Conservation (phyloP, 1,140 invertebrate genomes). For the Macrotrachela quadricornifera region DNA sequence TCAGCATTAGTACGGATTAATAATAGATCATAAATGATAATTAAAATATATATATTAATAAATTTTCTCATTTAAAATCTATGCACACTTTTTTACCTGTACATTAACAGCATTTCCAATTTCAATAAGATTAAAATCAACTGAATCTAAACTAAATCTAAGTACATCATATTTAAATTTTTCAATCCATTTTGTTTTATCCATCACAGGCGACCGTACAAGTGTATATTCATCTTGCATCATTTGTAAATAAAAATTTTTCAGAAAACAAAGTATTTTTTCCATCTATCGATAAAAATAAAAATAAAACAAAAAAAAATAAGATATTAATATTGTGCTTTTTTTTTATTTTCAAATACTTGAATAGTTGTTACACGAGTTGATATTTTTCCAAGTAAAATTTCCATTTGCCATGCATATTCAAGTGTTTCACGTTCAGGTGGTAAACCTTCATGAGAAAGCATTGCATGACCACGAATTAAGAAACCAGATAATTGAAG, state of each 20-base stretch:
- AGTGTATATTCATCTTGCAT: neutral
- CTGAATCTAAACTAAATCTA: constrained; percentile 61
- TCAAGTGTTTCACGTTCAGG: constrained; percentile 80
- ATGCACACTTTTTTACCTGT: too few species aligned
- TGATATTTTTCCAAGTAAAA: constrained; percentile 36
- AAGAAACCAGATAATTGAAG: constrained; percentile 67
- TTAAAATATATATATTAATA: too few species aligned
- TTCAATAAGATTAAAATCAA: constrained; percentile 75
- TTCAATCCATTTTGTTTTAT: neutral
- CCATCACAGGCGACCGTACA: neutral
- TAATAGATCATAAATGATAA: too few species aligned
- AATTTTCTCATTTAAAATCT: too few species aligned
- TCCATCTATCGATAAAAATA: too few species aligned
- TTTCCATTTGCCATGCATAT: constrained; percentile 64
- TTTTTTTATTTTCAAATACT: constrained; percentile 14
- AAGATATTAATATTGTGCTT: too few species aligned
- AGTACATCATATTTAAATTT: constrained; percentile 66
- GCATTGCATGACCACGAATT: constrained; percentile 82
- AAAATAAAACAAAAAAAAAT: too few species aligned
- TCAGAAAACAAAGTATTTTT: too few species aligned
- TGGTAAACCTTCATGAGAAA: constrained; percentile 67
- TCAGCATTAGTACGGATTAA: too few species aligned
- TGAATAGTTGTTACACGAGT: constrained; percentile 35
- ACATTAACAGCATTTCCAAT: constrained; percentile 15
- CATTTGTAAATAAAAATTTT: too few species aligned